These are phyloP conservation scores for Bryconaethiops microstoma DNA, from an alignment of 2,797 vertebrate species.

Conservation along the genomic window DNA sequence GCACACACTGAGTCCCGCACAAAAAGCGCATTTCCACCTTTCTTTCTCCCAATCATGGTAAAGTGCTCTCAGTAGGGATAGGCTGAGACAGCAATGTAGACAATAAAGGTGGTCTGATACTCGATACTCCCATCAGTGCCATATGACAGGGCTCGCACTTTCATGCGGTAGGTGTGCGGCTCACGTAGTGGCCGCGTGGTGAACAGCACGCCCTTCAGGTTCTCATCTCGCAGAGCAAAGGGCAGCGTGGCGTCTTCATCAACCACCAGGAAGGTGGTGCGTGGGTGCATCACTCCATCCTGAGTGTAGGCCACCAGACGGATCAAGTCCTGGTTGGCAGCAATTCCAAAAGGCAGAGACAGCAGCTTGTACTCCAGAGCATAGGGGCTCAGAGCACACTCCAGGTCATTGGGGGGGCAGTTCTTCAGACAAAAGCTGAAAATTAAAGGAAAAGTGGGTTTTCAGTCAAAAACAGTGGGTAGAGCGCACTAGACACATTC, in stretches of 20 bases:
- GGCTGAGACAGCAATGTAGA: conserved; percentile 95
- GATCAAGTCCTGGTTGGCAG: conserved; percentile 94
- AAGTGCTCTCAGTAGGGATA: conserved; percentile 90
- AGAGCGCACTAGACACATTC: no score
- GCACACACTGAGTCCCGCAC: conserved; percentile 21
- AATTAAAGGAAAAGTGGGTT: background rate
- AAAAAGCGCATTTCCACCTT: background rate
- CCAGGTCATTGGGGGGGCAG: conserved; percentile 90
- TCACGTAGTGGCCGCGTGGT: conserved; percentile 83
- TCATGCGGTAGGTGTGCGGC: conserved; percentile 91
- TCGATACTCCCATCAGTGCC: conserved; percentile 83
- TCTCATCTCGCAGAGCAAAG: conserved; percentile 92
- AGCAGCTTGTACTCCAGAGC: conserved; percentile 96
- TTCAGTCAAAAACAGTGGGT: background rate
- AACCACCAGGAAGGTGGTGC: conserved; percentile 88
- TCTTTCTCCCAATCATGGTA: conserved; percentile 42
- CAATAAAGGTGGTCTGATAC: conserved; percentile 96
- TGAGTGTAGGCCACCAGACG: conserved; percentile 95
- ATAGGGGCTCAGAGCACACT: conserved; percentile 91
- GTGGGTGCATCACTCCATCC: conserved; percentile 91
- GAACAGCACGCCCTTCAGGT: conserved; percentile 93
- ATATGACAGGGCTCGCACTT: conserved; percentile 92
- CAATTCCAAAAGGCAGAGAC: conserved; percentile 93
- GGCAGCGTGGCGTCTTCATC: conserved; percentile 83
- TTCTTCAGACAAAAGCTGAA: conserved; percentile 93